phyloP scores from a whole-genome alignment of 2,888 invertebrate genomes.

The Pseudococcus viburni region DNA sequence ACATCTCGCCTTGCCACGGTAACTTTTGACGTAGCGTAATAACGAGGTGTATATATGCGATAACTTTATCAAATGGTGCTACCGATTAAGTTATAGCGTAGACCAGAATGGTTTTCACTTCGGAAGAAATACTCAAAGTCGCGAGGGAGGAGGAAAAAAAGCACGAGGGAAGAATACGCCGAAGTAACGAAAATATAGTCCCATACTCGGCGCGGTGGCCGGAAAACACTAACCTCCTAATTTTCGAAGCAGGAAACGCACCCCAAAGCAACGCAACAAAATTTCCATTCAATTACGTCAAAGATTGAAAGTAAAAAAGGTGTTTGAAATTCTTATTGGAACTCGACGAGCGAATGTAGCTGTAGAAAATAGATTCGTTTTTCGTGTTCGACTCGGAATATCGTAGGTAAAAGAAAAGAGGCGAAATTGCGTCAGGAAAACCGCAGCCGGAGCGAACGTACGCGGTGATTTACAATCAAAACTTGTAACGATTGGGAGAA shows the following conservation, averaged over 20 bases:
- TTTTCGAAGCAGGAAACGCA: constrained; percentile 37
- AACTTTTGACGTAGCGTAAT: constrained; percentile 16
- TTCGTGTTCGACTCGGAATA: not conserved
- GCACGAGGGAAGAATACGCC: not conserved
- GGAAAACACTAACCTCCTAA: constrained; percentile 33
- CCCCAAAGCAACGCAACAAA: constrained; percentile 34
- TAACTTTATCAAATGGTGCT: constrained; percentile 36
- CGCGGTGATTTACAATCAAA: constrained; percentile 28
- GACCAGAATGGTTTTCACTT: not conserved
- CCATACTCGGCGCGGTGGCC: not conserved
- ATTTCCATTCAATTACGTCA: constrained; percentile 54
- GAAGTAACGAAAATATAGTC: not conserved
- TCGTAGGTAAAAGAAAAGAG: not conserved
- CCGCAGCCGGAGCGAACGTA: not conserved
- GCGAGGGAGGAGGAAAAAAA: not conserved
- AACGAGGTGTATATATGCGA: constrained; percentile 30
- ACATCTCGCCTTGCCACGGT: not conserved
- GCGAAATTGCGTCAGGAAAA: not conserved
- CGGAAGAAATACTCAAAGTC: not conserved
- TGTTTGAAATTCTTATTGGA: constrained; percentile 53
- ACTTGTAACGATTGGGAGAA: not conserved
- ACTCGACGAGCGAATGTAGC: constrained; percentile 23
- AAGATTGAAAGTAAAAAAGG: constrained; percentile 42
- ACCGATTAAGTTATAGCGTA: constrained; percentile 23
- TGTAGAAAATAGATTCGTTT: constrained; percentile 20